A percentile compares a stretch with the other conserved stretches of the same genome.
Conservation (phyloP, 2,888 invertebrate species). For the Drosophila acutilabella region DNA sequence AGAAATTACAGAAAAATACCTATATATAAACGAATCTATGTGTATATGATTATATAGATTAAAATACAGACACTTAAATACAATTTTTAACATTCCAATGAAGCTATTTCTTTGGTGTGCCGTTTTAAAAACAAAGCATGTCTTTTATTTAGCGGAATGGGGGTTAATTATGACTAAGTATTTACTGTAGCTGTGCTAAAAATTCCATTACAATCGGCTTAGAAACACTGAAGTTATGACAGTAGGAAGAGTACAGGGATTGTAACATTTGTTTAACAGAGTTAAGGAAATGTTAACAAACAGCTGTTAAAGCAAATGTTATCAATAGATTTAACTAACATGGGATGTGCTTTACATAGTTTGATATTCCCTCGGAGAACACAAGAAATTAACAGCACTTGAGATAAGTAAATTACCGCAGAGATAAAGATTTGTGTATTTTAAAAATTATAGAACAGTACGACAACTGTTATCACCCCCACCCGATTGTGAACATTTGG, state of each 20-base stretch:
- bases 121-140: conserved; percentile 71
- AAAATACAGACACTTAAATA: conserved; percentile 74
- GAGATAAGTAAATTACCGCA: background rate
- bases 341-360: too few species aligned
- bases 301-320: background rate
- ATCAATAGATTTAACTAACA: background rate
- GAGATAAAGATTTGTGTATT: conserved; percentile 6
- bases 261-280: too few species aligned
- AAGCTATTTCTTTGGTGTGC: conserved; percentile 82
- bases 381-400: background rate
- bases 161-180: background rate
- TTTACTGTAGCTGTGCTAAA: background rate
- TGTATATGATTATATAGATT: conserved; percentile 56
- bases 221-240: background rate
- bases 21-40: conserved; percentile 47
- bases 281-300: background rate
- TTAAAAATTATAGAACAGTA: background rate
- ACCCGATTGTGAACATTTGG: background rate
- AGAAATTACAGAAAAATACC: conserved; percentile 22
- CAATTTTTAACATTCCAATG: conserved; percentile 84
- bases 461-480: background rate
- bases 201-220: background rate
- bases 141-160: conserved; percentile 25
- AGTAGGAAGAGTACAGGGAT: background rate
- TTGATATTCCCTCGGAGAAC: conserved; percentile 7